Percentiles rank a stretch among this genome's conserved stretches.
phyloP scores from a whole-genome alignment of 2,797 vertebrate genomes.

The Rhinophrynus dorsalis region DNA sequence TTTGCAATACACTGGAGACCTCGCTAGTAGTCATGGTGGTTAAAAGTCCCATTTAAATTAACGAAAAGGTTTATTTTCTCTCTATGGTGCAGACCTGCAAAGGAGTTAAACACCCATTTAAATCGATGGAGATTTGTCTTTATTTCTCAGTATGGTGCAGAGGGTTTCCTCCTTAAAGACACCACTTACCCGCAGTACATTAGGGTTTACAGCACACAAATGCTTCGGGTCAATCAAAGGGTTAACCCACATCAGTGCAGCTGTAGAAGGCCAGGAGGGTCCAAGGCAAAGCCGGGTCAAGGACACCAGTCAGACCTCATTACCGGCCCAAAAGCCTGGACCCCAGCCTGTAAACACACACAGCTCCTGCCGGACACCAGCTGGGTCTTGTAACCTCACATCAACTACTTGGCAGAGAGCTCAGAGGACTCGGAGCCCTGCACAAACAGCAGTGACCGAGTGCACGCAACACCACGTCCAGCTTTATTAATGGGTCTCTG shows the following conservation, averaged over 20 bases:
- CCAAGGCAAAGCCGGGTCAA: conserved; percentile 12
- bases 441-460: conserved; percentile 15
- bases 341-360: conserved; percentile 31
- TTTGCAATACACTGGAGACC: too few species aligned
- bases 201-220: too few species aligned
- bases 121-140: too few species aligned
- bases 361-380: conserved; percentile 32
- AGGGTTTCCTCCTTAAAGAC: too few species aligned
- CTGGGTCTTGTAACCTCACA: conserved; percentile 16
- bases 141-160: too few species aligned
- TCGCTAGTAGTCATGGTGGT: too few species aligned
- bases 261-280: neutral
- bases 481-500: conserved; percentile 11
- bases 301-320: conserved; percentile 10
- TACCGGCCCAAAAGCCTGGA: conserved; percentile 22
- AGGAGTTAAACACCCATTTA: too few species aligned
- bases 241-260: neutral
- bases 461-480: conserved; percentile 8
- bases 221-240: too few species aligned
- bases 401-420: conserved; percentile 13
- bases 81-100: too few species aligned
- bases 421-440: neutral
- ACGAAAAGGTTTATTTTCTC: too few species aligned
- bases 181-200: too few species aligned
- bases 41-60: too few species aligned